phyloP scores from a whole-genome alignment of 2,888 invertebrate genomes.

The Malthinus seriepunctatus region DNA sequence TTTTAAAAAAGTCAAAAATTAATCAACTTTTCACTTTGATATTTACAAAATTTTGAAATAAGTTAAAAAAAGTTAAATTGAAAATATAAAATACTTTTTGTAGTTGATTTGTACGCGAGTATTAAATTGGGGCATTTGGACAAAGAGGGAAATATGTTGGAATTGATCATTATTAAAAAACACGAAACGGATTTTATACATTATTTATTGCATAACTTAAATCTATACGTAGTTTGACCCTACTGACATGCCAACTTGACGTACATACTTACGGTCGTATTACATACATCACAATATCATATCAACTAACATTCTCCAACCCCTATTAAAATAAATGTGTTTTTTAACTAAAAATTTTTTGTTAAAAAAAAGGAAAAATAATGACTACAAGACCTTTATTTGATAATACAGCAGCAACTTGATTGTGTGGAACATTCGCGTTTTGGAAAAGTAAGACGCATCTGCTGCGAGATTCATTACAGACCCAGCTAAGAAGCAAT shows the following conservation, averaged over 20 bases:
- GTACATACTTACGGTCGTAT: background rate
- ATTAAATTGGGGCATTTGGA: background rate
- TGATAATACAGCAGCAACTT: constrained; percentile 13
- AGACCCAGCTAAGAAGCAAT: constrained; percentile 24
- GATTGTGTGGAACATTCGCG: constrained; percentile 17
- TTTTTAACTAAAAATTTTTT: too few relatives aligned
- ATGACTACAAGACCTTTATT: constrained; percentile 2
- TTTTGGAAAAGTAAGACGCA: constrained; percentile 20
- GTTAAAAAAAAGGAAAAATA: background rate
- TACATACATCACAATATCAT: background rate
- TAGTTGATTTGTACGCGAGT: background rate
- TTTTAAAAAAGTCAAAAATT: too few relatives aligned
- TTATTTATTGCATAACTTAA: constrained; percentile 6
- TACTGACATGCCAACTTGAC: background rate
- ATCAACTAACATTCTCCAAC: too few relatives aligned
- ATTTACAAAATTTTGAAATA: background rate
- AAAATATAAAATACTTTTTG: background rate
- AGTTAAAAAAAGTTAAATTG: background rate
- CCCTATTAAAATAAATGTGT: too few relatives aligned
- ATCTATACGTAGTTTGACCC: background rate
- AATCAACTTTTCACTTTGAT: background rate
- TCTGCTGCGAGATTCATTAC: constrained; percentile 26
- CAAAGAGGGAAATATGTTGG: background rate
- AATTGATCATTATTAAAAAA: constrained; percentile 10
- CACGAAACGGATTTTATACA: constrained; percentile 10